These are phyloP conservation scores for Lonchura striata DNA, from an alignment of 2,113 vertebrate genomes.

Conservation along the genomic window DNA sequence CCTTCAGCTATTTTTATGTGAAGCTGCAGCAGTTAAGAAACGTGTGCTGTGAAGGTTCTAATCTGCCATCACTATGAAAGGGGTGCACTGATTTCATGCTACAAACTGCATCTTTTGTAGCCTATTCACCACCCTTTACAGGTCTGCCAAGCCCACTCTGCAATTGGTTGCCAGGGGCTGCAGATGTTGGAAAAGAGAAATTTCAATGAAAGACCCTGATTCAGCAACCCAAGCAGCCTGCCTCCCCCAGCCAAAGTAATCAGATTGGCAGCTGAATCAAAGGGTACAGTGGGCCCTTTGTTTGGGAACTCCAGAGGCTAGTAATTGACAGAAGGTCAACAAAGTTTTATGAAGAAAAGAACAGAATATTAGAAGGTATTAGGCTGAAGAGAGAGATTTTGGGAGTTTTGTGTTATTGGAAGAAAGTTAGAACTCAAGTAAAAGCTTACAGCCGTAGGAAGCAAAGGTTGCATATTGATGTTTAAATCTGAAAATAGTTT, in stretches of 20 bases:
- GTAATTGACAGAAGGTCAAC: conserved; percentile 63
- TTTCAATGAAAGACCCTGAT: conserved; percentile 76
- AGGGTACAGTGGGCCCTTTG: conserved; percentile 75
- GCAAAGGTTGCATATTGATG: neutral
- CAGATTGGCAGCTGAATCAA: conserved; percentile 76
- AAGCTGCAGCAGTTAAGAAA: neutral
- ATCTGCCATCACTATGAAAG: neutral
- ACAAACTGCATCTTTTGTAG: conserved; percentile 36
- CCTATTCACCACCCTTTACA: conserved; percentile 55
- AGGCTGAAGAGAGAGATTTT: conserved; percentile 13
- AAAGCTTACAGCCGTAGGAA: neutral
- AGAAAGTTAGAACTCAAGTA: neutral
- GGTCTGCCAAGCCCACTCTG: conserved; percentile 44
- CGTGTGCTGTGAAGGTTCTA: neutral
- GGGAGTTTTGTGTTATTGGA: conserved; percentile 30
- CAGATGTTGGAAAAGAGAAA: conserved; percentile 67
- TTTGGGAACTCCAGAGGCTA: conserved; percentile 58
- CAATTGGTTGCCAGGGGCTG: conserved; percentile 63
- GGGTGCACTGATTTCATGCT: neutral
- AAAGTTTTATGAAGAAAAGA: conserved; percentile 68
- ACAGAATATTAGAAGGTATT: conserved; percentile 52
- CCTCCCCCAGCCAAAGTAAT: conserved; percentile 76
- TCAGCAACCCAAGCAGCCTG: conserved; percentile 67
- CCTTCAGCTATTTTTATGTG: neutral
- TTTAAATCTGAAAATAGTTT: conserved; percentile 24